A percentile compares a stretch with the other conserved stretches of the same genome.
These are phyloP conservation scores for Actinernus sp. DNA, from an alignment of 92 coral and sea anemone species.

Conservation along the genomic window DNA sequence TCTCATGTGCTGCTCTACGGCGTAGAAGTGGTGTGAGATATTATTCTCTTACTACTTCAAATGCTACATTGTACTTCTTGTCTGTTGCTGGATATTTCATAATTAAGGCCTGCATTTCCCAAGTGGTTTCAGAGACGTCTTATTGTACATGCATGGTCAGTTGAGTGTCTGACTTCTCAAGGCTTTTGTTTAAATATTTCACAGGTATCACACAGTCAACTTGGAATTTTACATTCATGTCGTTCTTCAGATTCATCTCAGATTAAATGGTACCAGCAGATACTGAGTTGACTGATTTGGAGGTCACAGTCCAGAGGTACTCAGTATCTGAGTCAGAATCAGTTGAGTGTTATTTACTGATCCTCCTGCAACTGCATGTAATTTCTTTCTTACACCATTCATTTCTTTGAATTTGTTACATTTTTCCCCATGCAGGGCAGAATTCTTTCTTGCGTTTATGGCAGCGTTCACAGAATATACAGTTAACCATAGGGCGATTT, in stretches of 20 bases:
- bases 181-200: conserved; percentile 8
- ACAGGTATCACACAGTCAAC: conserved; percentile 35
- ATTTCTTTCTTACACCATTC: conserved; percentile 1
- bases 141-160: conserved; percentile 30
- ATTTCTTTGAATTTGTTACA: neutral
- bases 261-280: conserved; percentile 30
- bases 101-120: conserved; percentile 30
- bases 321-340: conserved; percentile 13
- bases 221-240: neutral
- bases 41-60: conserved; percentile 39
- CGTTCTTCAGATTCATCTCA: conserved; percentile 10
- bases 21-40: conserved; percentile 24
- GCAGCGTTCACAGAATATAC: neutral
- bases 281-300: conserved; percentile 18
- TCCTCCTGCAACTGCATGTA: conserved; percentile 8
- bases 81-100: conserved; percentile 21
- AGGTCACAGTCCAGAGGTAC: neutral
- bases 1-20: conserved; percentile 32
- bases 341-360: too few species aligned
- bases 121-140: conserved; percentile 31
- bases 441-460: conserved; percentile 4
- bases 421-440: neutral
- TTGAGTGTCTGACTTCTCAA: conserved; percentile 25
- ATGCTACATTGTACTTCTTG: conserved; percentile 28
- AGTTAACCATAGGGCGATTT: neutral